Percentiles rank a stretch among this genome's conserved stretches.
These are phyloP conservation scores for Blastobasis adustella DNA, from an alignment of 2,888 invertebrate species.

Conservation along the genomic window DNA sequence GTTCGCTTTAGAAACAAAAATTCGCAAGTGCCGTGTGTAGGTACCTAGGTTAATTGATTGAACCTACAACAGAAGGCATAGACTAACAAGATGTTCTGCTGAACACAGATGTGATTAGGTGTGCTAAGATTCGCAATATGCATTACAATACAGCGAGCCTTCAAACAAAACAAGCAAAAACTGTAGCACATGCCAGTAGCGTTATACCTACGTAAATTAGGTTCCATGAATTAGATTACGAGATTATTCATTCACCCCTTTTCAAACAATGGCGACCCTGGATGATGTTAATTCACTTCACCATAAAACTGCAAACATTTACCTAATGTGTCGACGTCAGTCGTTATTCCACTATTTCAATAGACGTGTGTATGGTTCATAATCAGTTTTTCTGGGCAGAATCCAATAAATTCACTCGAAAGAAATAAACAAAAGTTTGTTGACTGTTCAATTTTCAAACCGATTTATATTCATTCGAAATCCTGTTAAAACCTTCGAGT, in stretches of 20 bases:
- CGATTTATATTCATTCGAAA: conserved; percentile 47
- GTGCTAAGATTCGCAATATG: no score
- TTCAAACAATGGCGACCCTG: conserved; percentile 74
- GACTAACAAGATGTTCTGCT: no score
- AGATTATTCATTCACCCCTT: conserved; percentile 31
- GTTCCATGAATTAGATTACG: not conserved
- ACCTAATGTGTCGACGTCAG: conserved; percentile 66
- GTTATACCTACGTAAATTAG: not conserved
- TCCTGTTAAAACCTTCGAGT: conserved; percentile 50
- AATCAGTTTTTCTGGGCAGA: conserved; percentile 56
- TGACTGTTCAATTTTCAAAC: conserved; percentile 72
- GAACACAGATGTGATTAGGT: no score
- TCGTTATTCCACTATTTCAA: conserved; percentile 64
- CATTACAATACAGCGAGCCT: no score
- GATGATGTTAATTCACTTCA: conserved; percentile 42
- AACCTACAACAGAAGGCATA: no score
- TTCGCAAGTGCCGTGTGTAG: no score
- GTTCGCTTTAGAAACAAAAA: no score
- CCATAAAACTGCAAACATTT: conserved; percentile 43
- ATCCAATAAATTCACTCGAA: conserved; percentile 61
- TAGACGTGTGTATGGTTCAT: conserved; percentile 61
- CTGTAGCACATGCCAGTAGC: not conserved
- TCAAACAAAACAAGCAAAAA: no score
- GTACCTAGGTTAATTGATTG: no score
- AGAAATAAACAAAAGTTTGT: conserved; percentile 75